Evolutionary conservation across 2,113 vertebrate genomes (phyloP).

Genomic region (Hippocampus abdominalis): DNA sequence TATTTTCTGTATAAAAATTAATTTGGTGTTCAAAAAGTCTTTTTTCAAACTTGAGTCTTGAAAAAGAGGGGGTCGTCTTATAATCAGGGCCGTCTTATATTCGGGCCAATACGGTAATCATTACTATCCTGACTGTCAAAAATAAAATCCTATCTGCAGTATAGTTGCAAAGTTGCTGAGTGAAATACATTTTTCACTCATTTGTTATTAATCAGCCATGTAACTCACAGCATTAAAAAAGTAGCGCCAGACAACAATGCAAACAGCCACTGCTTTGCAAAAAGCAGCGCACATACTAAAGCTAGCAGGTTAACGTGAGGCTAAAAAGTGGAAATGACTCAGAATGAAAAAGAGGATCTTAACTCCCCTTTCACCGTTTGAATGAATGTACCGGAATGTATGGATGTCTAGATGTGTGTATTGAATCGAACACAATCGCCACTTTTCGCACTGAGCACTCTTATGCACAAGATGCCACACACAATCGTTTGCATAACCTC

Average conservation of each 20-base stretch:
- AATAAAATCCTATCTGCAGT: no score
- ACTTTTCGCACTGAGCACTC: constrained; percentile 2
- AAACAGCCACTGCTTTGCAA: neutral
- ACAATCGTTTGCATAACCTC: constrained; percentile 36
- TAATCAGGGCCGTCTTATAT: no score
- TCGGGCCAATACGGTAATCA: no score
- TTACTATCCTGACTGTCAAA: no score
- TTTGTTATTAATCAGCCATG: neutral
- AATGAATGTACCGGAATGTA: constrained; percentile 5
- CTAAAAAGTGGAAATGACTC: constrained; percentile 45
- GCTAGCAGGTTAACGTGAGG: constrained; percentile 15
- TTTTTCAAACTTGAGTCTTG: no score
- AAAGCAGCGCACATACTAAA: constrained; percentile 4
- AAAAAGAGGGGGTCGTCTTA: no score
- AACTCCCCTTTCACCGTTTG: constrained; percentile 13
- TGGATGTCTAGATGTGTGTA: constrained; percentile 9
- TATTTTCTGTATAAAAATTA: no score
- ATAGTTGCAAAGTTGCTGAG: no score
- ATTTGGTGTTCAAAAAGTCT: no score
- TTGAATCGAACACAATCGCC: neutral
- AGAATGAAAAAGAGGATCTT: constrained; percentile 41
- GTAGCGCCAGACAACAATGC: no score
- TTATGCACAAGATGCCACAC: neutral
- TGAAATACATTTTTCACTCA: neutral
- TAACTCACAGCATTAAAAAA: no score